These are phyloP conservation scores for Neopipo cinnamomea DNA, from an alignment of 2,113 vertebrate genomes.

Conservation along the genomic window DNA sequence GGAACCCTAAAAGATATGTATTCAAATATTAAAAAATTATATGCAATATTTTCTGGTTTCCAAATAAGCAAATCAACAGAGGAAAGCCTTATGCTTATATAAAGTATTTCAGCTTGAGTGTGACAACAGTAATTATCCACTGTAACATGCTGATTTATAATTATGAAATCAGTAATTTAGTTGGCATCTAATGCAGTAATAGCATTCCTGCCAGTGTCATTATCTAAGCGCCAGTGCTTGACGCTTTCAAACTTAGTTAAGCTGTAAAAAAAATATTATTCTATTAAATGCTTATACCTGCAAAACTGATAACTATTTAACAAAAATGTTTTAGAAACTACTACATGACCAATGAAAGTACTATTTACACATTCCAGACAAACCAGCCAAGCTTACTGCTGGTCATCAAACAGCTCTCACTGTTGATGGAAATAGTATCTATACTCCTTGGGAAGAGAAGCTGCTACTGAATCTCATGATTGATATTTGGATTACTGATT, in stretches of 20 bases:
- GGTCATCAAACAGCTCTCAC: background rate
- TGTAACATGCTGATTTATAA: slow-evolving; percentile 66
- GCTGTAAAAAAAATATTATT: slow-evolving; percentile 43
- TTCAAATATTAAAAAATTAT: slow-evolving; percentile 44
- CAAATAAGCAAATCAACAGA: slow-evolving; percentile 64
- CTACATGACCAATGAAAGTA: background rate
- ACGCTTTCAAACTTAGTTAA: slow-evolving; percentile 55
- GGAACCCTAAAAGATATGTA: background rate
- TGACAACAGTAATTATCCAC: slow-evolving; percentile 72
- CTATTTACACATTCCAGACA: background rate
- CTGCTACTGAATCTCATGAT: background rate
- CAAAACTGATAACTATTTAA: background rate
- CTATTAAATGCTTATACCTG: slow-evolving; percentile 2
- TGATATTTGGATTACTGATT: background rate
- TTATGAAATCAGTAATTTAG: slow-evolving; percentile 77
- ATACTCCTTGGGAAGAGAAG: background rate
- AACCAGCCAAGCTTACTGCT: background rate
- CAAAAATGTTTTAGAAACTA: background rate
- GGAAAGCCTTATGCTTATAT: slow-evolving; percentile 45
- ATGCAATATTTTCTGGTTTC: slow-evolving; percentile 54
- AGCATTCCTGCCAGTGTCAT: slow-evolving; percentile 59
- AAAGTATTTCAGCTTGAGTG: slow-evolving; percentile 62
- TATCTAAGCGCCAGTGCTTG: slow-evolving; percentile 45
- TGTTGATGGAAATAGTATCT: background rate
- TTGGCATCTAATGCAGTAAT: slow-evolving; percentile 70